Evolutionary conservation across 2,797 vertebrate species (phyloP).

Genomic region (Squalus acanthias): DNA sequence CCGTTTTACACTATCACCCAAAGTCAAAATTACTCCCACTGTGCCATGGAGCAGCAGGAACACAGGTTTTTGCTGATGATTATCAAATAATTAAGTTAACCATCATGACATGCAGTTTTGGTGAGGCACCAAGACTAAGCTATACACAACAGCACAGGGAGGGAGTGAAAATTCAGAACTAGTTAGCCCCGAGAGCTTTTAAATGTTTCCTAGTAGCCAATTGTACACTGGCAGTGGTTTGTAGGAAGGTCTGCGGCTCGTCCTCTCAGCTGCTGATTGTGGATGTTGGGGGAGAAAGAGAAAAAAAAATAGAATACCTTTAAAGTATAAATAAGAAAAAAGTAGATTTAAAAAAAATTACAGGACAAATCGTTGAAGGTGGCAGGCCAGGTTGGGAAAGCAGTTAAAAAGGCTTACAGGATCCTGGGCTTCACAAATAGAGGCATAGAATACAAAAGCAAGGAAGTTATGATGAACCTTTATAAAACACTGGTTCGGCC

Average conservation of each 20-base stretch:
- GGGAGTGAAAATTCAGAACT: background rate
- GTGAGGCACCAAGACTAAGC: background rate
- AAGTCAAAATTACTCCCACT: background rate
- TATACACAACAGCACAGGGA: background rate
- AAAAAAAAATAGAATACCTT: background rate
- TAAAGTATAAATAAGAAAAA: background rate
- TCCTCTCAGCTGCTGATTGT: background rate
- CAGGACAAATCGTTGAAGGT: background rate
- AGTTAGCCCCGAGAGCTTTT: background rate
- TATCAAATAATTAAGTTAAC: too few species aligned
- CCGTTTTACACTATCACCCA: too few species aligned
- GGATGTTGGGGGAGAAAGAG: background rate
- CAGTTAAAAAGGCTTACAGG: too few species aligned
- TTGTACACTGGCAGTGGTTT: background rate
- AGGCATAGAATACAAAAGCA: too few species aligned
- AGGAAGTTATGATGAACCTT: too few species aligned
- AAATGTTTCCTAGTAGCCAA: background rate
- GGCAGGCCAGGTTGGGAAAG: too few species aligned
- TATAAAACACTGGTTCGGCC: too few species aligned
- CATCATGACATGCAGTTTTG: background rate
- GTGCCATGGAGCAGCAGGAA: background rate
- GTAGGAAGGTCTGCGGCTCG: background rate
- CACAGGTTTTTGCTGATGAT: too few species aligned
- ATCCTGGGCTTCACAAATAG: too few species aligned
- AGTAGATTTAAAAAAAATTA: background rate